Evolutionary conservation across 2,797 vertebrate species (phyloP), one percentile per base, ranked within the genome.

Genomic region (Squalus acanthias): DNA sequence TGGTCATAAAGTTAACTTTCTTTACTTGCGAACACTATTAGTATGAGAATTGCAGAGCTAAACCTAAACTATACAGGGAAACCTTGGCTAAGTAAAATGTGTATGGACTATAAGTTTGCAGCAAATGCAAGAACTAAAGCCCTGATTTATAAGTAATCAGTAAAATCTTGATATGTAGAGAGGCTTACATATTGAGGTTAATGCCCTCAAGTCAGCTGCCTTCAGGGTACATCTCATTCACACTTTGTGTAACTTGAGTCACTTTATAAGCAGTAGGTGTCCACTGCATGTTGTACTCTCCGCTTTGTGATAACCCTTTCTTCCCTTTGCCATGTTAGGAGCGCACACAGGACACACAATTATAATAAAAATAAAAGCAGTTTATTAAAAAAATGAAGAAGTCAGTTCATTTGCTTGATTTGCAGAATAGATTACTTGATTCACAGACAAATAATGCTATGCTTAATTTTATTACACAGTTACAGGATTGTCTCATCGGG

Each of bases 381-480:
- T 60, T 29, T 4, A 33, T 29, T 57, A 63, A 88, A 88, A 50
- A 33, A 63, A 9, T 60, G 24, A 89, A 10, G 24, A 29, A 88
- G 5, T 53, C 6, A 26, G 50, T 0, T 26, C 22, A 88, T 53
- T 88, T 88, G 29, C 12, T 33, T 91, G 63, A 15, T 22, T 39
- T 92, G 63, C 20, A 93, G 63, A 67, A 93, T 93, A 39, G 63
- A 93, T 93, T 39, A 39, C 22, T 93, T 93, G 4, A 93, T 93
- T 39, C n/a, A 4, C 22, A n/a, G 91, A 39, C 33, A 67, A 46
- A 46, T 20, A 67, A 39, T 67, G n/a, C 33, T 67, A 9, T 67
- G 22, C 1, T 67, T 39, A 6, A 67, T 63, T 57, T 74, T 79
- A 33, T 82, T 46, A 15, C 79, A 82, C n/a, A 79, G 76, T 79